Percentiles rank a stretch among this genome's conserved stretches.
These are phyloP conservation scores for Aspidoscelis tigris DNA, from an alignment of 2,113 vertebrate species.

Conservation along the genomic window DNA sequence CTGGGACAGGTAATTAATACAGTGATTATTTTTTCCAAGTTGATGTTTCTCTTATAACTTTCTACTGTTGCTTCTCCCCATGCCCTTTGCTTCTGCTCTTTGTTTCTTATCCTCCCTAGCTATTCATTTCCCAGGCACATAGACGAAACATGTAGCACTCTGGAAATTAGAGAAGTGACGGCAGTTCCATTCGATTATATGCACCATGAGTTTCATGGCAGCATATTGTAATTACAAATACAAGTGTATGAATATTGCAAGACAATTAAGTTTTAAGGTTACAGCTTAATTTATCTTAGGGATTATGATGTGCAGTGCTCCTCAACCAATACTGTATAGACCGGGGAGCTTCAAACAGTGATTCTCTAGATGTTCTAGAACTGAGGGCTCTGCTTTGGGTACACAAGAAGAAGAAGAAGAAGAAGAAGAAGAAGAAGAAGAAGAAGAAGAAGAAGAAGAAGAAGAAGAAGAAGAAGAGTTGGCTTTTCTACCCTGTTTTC, in stretches of 20 bases:
- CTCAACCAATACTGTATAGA: neutral
- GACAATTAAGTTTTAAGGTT: constrained; percentile 14
- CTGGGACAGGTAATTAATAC: constrained; percentile 83
- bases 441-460: too few species aligned
- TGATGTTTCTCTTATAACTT: constrained; percentile 67
- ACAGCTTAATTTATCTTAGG: constrained; percentile 22
- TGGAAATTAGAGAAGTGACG: constrained; percentile 24
- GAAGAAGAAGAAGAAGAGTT: too few species aligned
- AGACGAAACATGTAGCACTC: constrained; percentile 31
- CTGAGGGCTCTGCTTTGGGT: too few species aligned
- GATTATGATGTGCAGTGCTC: neutral
- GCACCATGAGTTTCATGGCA: constrained; percentile 43
- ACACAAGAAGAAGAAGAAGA: too few species aligned
- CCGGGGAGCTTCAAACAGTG: too few species aligned
- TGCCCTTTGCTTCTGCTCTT: constrained; percentile 38
- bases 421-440: too few species aligned
- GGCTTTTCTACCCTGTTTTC: too few species aligned
- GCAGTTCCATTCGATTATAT: constrained; percentile 8
- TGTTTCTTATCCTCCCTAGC: constrained; percentile 13
- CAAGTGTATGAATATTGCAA: neutral
- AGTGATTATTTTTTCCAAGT: constrained; percentile 69
- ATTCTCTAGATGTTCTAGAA: too few species aligned
- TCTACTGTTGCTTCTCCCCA: constrained; percentile 36
- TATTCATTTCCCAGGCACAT: constrained; percentile 44
- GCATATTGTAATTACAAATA: constrained; percentile 40